These are phyloP conservation scores for Coluber constrictor DNA, from an alignment of 2,797 vertebrate species.

Conservation along the genomic window DNA sequence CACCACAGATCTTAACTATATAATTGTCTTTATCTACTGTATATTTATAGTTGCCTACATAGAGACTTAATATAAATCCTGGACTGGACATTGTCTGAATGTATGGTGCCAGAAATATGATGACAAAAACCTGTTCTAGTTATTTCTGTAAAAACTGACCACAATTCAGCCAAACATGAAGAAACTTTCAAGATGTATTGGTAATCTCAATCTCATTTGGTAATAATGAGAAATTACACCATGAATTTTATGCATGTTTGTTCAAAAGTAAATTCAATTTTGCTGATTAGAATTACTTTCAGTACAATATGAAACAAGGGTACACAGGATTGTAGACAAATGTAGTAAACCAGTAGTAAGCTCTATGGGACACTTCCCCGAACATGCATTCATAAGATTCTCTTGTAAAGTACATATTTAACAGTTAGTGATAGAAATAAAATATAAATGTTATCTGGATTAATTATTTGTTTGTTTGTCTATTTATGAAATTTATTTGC, in stretches of 20 bases:
- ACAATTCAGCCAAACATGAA: not conserved
- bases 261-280: not conserved
- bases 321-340: not conserved
- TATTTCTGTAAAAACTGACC: slow-evolving; percentile 10
- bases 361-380: not conserved
- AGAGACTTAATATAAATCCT: not conserved
- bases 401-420: not conserved
- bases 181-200: not conserved
- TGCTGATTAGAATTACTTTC: not conserved
- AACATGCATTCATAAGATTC: not conserved
- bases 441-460: not conserved
- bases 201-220: not conserved
- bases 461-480: not conserved
- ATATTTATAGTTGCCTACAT: not conserved
- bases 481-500: no score
- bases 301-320: not conserved
- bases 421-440: not conserved
- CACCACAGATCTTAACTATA: not conserved
- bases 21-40: not conserved
- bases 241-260: not conserved
- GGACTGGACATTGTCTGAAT: not conserved
- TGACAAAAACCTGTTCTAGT: not conserved
- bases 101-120: not conserved
- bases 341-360: not conserved
- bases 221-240: not conserved